Evolutionary conservation across 2,797 vertebrate species (phyloP), one percentile per base, ranked within the genome.

Genomic region (Labroides dimidiatus): DNA sequence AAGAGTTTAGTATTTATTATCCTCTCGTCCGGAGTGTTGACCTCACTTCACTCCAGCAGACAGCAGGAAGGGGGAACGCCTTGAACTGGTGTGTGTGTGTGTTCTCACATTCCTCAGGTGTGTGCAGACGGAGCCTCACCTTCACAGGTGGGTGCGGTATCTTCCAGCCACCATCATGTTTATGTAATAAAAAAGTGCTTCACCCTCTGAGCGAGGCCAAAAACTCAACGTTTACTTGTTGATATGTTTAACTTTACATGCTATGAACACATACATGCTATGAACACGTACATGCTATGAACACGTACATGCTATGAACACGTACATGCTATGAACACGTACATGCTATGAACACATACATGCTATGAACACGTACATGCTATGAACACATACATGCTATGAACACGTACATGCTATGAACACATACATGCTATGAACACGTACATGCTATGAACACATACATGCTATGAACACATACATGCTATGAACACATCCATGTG

Each of bases 1-100:
- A 97, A 94, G 84, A 91, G 84, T 93, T 94, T 94, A 95, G 95
- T 97, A 97, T 98, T 98, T 97, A 97, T 97, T 96, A 91, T 44
- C 60, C 61, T 59, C 49, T 33, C 69, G 72, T 36, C 12, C 39
- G 54, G 45, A 17, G 27, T 39, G 27, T 63, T 60, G 47, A 52
- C 36, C 39, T 67, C 15, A 17, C 23, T 69, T 16, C 48, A 21
- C 20, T 53, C 48, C 10, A 65, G 48, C 44, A 71, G 58, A 20
- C 53, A 43, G 15, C 13, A 16, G 33, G 36, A 24, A 20, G 48
- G n/a, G n/a, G 43, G 27, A 3, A 64, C 53, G 33, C 39, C n/a
- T 36, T 43, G 57, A 1, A 19, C 51, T 20, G 65, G 24, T 50
- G 30, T 69, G 55, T 64, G n/a, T n/a, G n/a, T n/a, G n/a, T n/a